Conservation (phyloP, 2,888 invertebrate species). For the Formica aserva region DNA sequence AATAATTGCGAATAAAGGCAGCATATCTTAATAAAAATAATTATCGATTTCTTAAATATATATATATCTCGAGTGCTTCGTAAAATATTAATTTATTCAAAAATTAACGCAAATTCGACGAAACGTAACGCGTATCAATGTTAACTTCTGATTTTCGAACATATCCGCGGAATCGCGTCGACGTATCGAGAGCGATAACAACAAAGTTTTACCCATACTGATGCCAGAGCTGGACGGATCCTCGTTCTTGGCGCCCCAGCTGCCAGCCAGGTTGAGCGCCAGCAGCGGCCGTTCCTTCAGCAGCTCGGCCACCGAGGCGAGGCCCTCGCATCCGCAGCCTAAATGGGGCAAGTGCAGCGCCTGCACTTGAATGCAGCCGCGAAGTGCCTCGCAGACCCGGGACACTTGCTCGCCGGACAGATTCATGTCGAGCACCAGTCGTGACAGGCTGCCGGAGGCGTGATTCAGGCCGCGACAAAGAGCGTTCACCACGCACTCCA, state of each 20-base stretch:
- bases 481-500: slow-evolving; percentile 87
- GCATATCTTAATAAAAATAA: background rate
- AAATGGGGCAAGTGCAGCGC: slow-evolving; percentile 87
- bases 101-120: background rate
- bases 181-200: slow-evolving; percentile 40
- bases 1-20: background rate
- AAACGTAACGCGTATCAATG: background rate
- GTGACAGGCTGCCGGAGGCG: slow-evolving; percentile 84
- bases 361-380: slow-evolving; percentile 86
- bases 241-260: slow-evolving; percentile 87
- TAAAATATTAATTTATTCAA: background rate
- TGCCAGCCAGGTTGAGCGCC: slow-evolving; percentile 87
- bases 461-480: slow-evolving; percentile 85
- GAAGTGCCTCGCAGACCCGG: slow-evolving; percentile 86
- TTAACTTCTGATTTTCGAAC: background rate
- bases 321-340: slow-evolving; percentile 87
- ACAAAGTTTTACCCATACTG: slow-evolving; percentile 85
- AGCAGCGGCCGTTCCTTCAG: slow-evolving; percentile 86
- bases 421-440: slow-evolving; percentile 87
- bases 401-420: slow-evolving; percentile 87
- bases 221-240: slow-evolving; percentile 87
- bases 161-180: background rate
- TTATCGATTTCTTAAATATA: background rate
- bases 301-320: slow-evolving; percentile 86
- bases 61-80: background rate